Evolutionary conservation across 2,113 vertebrate species (phyloP).

Genomic region (Onychostoma macrolepis): DNA sequence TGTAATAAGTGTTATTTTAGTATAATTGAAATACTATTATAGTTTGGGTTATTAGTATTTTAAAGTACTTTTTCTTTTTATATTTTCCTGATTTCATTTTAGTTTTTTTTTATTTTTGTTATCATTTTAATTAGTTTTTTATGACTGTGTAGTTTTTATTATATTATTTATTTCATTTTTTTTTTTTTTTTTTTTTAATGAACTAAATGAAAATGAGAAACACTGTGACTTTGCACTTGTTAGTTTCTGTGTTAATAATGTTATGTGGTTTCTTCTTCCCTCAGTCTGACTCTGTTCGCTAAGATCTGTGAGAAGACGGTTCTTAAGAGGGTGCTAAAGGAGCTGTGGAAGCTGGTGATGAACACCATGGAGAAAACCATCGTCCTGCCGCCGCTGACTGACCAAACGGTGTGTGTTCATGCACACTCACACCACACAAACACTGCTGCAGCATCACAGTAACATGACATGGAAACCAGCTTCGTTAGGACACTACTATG

Average conservation of each 20-base stretch:
- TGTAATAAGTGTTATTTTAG: too few species aligned
- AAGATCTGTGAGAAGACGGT: slow-evolving; percentile 99
- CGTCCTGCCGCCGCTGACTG: slow-evolving; percentile 89
- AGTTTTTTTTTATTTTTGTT: too few species aligned
- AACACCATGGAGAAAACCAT: slow-evolving; percentile 99
- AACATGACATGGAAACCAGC: neutral
- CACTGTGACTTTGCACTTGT: neutral
- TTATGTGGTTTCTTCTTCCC: neutral
- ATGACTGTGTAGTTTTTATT: too few species aligned
- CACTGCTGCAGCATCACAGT: neutral
- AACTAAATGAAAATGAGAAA: too few species aligned
- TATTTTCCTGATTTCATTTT: too few species aligned
- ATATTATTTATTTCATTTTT: too few species aligned
- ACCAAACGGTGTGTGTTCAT: slow-evolving; percentile 86
- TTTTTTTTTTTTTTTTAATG: too few species aligned
- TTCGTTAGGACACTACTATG: neutral
- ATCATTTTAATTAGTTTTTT: too few species aligned
- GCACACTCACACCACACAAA: slow-evolving; percentile 17
- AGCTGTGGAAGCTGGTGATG: slow-evolving; percentile 98
- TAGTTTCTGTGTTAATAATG: neutral
- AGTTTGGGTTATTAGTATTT: too few species aligned
- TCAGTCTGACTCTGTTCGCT: slow-evolving; percentile 92
- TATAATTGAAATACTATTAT: too few species aligned
- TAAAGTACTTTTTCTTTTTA: too few species aligned
- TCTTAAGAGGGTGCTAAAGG: slow-evolving; percentile 94